phyloP scores from a whole-genome alignment of 2,113 vertebrate genomes.

The Psophia crepitans region DNA sequence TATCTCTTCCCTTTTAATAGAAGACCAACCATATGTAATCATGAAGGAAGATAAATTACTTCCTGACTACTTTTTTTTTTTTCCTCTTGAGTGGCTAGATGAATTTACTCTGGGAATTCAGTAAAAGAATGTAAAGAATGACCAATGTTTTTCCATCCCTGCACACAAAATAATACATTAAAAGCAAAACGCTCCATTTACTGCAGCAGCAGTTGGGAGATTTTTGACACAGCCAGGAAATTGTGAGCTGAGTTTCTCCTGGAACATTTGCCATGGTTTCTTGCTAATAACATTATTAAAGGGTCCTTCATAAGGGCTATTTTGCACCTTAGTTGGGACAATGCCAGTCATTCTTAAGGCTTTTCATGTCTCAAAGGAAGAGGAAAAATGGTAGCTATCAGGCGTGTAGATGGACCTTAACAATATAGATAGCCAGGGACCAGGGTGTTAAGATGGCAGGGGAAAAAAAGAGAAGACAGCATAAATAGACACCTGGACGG shows the following conservation, averaged over 20 bases:
- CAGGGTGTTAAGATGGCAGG: background rate
- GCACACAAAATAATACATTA: background rate
- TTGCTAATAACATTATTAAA: background rate
- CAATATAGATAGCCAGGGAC: background rate
- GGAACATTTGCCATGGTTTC: background rate
- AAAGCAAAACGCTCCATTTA: background rate
- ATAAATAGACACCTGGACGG: background rate
- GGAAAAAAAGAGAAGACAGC: background rate
- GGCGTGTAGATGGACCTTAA: background rate
- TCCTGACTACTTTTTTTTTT: background rate
- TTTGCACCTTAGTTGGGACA: background rate
- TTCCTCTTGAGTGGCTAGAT: background rate
- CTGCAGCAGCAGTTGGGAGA: background rate
- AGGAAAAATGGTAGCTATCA: background rate
- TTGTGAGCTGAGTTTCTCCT: background rate
- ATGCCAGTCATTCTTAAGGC: background rate
- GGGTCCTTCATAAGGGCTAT: background rate
- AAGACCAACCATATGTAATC: background rate
- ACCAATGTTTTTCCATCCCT: background rate
- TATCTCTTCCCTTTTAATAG: slow-evolving; percentile 5
- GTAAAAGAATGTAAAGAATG: background rate
- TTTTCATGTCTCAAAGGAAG: background rate
- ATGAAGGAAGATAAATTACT: slow-evolving; percentile 2
- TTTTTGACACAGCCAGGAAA: background rate
- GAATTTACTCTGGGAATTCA: background rate